phyloP scores from a whole-genome alignment of 35 echinoderm and acorn worm genomes.

The Heliocidaris tuberculata region DNA sequence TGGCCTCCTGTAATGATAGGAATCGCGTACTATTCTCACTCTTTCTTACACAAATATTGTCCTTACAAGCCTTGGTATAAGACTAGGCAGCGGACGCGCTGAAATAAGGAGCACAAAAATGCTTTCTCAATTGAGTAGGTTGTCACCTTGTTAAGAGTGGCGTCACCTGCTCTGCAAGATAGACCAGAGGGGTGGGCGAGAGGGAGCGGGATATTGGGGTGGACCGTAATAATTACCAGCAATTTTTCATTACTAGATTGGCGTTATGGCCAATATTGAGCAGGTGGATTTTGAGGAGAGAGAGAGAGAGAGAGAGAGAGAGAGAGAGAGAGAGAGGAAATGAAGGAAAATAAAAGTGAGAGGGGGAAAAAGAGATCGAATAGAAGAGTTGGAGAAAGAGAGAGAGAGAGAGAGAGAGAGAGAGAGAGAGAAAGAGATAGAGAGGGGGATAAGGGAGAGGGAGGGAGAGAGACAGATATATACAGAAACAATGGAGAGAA shows the following conservation, averaged over 20 bases:
- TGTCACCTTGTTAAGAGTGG: not conserved
- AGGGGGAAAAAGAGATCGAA: not conserved
- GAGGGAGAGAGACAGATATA: too few species aligned
- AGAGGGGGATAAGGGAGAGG: not conserved
- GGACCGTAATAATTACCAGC: not conserved
- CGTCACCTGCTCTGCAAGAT: not conserved
- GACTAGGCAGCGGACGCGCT: not conserved
- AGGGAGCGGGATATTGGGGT: not conserved
- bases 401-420: not conserved
- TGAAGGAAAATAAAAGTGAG: too few species aligned
- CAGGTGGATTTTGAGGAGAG: not conserved
- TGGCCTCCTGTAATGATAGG: too few species aligned
- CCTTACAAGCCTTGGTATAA: not conserved
- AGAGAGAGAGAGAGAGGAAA: not conserved
- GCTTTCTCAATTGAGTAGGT: not conserved
- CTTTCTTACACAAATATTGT: not conserved
- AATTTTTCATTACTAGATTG: conserved; percentile 5
- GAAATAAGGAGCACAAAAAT: not conserved
- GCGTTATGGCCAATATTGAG: not conserved
- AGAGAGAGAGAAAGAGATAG: not conserved
- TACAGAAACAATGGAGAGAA: too few species aligned
- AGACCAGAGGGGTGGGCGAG: not conserved
- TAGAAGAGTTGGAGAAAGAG: too few species aligned
- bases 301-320: not conserved
- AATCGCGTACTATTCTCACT: too few species aligned